A percentile compares a stretch with the other conserved stretches of the same genome.
These are phyloP conservation scores for Labeo calbasu DNA, from an alignment of 2,797 vertebrate species.

Conservation along the genomic window DNA sequence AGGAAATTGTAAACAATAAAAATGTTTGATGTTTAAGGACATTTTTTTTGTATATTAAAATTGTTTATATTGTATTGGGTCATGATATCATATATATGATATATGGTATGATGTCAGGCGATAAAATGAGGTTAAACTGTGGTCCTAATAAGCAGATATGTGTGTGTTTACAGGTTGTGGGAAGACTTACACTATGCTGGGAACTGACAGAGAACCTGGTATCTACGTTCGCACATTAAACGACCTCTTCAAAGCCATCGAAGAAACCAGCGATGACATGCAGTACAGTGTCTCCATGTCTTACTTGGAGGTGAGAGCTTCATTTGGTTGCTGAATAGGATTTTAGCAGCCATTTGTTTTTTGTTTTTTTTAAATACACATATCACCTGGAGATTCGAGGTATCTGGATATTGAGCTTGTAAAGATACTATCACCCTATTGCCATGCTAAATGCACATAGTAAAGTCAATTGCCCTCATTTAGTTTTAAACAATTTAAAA, in stretches of 20 bases:
- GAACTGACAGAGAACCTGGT: constrained; percentile 88
- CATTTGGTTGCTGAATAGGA: not conserved
- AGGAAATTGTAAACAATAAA: not conserved
- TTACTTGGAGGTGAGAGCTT: constrained; percentile 85
- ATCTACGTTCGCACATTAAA: constrained; percentile 89
- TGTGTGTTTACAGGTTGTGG: constrained; percentile 82
- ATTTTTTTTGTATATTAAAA: too few species aligned
- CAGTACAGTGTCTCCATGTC: constrained; percentile 92
- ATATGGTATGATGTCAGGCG: not conserved
- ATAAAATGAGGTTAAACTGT: not conserved
- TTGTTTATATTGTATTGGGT: too few species aligned
- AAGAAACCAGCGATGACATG: constrained; percentile 88
- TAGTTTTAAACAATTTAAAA: not conserved
- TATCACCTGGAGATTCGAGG: not conserved
- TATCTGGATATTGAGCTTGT: not conserved
- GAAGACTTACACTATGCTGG: constrained; percentile 96
- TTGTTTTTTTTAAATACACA: not conserved
- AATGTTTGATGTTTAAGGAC: too few species aligned
- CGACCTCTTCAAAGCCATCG: constrained; percentile 89
- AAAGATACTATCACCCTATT: not conserved
- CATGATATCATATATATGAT: too few species aligned
- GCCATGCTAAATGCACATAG: not conserved
- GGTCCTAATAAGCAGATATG: constrained; percentile 9
- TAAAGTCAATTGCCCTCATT: constrained; percentile 10
- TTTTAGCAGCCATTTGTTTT: not conserved